Conservation (phyloP, 2,113 vertebrate species). For the Eira barbara region DNA sequence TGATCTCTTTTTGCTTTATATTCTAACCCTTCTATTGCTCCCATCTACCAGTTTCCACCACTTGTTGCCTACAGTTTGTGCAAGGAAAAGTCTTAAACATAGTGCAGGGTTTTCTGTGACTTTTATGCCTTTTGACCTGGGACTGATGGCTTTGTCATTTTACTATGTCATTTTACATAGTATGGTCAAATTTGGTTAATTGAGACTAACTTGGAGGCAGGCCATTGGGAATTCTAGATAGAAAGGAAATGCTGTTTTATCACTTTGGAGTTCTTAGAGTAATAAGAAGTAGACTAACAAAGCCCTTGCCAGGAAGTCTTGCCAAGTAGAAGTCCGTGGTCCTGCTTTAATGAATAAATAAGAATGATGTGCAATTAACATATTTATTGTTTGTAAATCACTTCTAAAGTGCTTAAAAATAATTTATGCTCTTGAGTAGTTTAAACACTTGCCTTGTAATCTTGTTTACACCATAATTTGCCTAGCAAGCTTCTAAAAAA, state of each 20-base stretch:
- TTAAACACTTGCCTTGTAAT: conserved; percentile 55
- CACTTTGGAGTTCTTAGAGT: conserved; percentile 54
- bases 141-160: conserved; percentile 50
- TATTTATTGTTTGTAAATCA: conserved; percentile 71
- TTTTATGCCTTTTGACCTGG: neutral
- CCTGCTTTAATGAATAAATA: conserved; percentile 70
- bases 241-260: conserved; percentile 64
- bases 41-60: neutral
- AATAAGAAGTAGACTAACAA: conserved; percentile 55
- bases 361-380: conserved; percentile 61
- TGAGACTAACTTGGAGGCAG: conserved; percentile 45
- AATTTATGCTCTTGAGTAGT: conserved; percentile 66
- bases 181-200: conserved; percentile 55
- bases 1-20: neutral
- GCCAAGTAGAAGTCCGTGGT: conserved; percentile 60
- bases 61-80: neutral
- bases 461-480: conserved; percentile 51
- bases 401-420: conserved; percentile 59
- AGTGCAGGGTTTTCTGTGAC: neutral
- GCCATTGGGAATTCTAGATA: conserved; percentile 32
- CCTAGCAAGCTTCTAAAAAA: conserved; percentile 9
- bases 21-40: neutral
- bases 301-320: conserved; percentile 60
- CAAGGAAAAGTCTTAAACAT: conserved; percentile 6
- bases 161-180: conserved; percentile 44